These are phyloP conservation scores for Pocillopora verrucosa DNA, from an alignment of 64 coral and sea anemone species.

Conservation along the genomic window DNA sequence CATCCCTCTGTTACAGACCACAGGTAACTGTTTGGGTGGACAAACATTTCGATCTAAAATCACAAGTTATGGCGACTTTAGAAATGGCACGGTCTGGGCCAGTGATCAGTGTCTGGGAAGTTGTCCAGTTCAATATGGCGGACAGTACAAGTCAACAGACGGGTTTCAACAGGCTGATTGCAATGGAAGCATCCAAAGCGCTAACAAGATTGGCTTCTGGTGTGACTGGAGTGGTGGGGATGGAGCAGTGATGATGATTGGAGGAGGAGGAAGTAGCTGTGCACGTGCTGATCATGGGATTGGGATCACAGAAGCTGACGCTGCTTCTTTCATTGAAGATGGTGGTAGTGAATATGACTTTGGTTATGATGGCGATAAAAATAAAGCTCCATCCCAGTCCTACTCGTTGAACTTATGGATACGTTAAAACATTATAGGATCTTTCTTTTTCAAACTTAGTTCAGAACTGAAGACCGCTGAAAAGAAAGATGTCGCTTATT, in stretches of 20 bases:
- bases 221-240: background rate
- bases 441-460: background rate
- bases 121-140: background rate
- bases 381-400: background rate
- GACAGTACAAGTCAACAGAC: background rate
- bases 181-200: background rate
- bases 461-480: background rate
- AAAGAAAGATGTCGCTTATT: background rate
- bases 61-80: constrained; percentile 7
- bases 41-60: background rate
- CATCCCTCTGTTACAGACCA: constrained; percentile 2
- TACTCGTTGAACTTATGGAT: background rate
- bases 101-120: background rate
- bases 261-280: background rate
- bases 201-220: background rate
- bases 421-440: background rate
- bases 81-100: background rate
- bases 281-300: background rate
- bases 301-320: background rate
- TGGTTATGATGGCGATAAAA: background rate
- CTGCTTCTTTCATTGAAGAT: background rate
- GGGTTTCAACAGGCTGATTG: background rate
- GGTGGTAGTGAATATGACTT: background rate
- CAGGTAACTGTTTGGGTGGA: background rate
- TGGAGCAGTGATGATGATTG: constrained; percentile 2